phyloP scores from a whole-genome alignment of 2,113 vertebrate genomes.

The Tragelaphus scriptus region DNA sequence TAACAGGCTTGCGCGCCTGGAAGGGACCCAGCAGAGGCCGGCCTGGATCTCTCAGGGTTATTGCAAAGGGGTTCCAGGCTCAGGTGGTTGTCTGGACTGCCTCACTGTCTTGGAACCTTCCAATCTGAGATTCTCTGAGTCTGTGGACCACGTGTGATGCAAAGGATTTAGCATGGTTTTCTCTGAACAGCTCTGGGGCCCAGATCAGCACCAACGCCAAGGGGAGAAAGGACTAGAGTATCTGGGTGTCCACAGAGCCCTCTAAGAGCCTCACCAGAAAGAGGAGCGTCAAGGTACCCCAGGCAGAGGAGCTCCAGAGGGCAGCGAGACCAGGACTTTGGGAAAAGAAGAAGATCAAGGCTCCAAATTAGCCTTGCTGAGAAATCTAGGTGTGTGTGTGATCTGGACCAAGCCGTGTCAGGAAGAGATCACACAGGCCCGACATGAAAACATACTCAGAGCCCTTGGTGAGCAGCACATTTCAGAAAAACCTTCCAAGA shows the following conservation, averaged over 20 bases:
- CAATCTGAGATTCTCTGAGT: background rate
- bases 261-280: background rate
- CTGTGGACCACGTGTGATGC: background rate
- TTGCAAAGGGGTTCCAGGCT: background rate
- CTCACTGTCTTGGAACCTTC: background rate
- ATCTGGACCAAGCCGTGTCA: too few species aligned
- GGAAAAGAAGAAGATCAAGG: background rate
- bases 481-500: background rate
- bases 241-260: background rate
- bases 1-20: background rate
- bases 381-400: background rate
- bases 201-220: background rate
- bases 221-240: background rate
- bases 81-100: background rate
- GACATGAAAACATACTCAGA: background rate
- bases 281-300: background rate
- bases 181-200: background rate
- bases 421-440: background rate
- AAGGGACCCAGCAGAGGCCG: background rate
- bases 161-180: background rate
- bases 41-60: background rate
- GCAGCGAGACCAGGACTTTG: background rate
- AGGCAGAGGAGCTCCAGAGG: background rate
- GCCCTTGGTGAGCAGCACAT: background rate
- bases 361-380: fast-evolving